A percentile compares a stretch with the other conserved stretches of the same genome.
These are phyloP conservation scores for Hydra vulgaris DNA, from an alignment of 30 jellyfish, hydroid and myxozoan species.

Conservation along the genomic window DNA sequence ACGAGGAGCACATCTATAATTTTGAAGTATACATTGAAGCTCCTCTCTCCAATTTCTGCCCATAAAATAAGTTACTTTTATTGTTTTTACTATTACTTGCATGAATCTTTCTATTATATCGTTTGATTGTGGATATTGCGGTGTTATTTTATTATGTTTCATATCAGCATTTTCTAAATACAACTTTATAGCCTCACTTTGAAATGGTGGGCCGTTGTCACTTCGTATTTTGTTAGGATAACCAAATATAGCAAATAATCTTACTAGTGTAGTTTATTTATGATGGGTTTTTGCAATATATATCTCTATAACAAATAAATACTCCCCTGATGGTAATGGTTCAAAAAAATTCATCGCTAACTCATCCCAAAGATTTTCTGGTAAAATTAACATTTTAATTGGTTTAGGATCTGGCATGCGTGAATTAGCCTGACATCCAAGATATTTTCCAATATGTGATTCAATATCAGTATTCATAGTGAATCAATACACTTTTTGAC, in stretches of 20 bases:
- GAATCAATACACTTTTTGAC: too few species aligned
- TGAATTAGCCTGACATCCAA: constrained; percentile 25
- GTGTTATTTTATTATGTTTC: constrained; percentile 12
- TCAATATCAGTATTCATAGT: too few species aligned
- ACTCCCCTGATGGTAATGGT: constrained; percentile 7
- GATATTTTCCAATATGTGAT: too few species aligned
- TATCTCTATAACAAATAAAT: too few species aligned
- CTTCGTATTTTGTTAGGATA: neutral
- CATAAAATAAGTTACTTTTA: neutral
- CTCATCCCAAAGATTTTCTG: constrained; percentile 14
- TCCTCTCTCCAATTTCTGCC: neutral
- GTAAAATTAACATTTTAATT: neutral
- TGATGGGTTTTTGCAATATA: too few species aligned
- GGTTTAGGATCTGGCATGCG: neutral
- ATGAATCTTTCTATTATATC: constrained; percentile 6
- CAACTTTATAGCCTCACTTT: neutral
- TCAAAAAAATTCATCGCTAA: constrained; percentile 18
- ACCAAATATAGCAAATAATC: constrained; percentile 6
- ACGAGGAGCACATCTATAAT: too few species aligned
- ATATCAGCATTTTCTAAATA: constrained; percentile 1
- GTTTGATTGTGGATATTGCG: constrained; percentile 17
- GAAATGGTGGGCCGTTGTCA: constrained; percentile 23
- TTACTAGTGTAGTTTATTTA: neutral
- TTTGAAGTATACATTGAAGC: neutral
- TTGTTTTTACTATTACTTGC: constrained; percentile 14